These are phyloP conservation scores for Eristalis intricaria DNA, from an alignment of 2,888 invertebrate genomes.

Conservation along the genomic window DNA sequence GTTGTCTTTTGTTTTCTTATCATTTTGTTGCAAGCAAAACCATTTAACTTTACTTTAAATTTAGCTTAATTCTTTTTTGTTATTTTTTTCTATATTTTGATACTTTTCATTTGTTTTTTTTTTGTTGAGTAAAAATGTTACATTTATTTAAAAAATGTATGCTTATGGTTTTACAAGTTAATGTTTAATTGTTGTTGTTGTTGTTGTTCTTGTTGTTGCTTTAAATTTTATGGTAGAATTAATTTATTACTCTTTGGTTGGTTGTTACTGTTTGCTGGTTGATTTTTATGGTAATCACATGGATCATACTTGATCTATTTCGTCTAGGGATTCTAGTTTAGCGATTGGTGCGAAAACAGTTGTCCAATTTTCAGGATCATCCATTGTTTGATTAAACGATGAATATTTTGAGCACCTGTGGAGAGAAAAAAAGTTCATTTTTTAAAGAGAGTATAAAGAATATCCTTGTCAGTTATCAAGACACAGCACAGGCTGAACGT, in stretches of 20 bases:
- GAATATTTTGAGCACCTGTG: constrained; percentile 76
- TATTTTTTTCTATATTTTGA: constrained; percentile 33
- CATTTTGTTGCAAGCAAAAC: constrained; percentile 56
- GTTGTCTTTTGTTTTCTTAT: constrained; percentile 20
- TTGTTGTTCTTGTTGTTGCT: constrained; percentile 44
- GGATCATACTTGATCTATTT: constrained; percentile 82
- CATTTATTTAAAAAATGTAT: constrained; percentile 55
- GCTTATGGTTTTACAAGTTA: constrained; percentile 61
- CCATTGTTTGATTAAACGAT: constrained; percentile 77
- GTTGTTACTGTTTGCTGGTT: constrained; percentile 65
- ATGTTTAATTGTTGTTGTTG: constrained; percentile 49
- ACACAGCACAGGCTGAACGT: no score
- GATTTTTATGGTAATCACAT: constrained; percentile 73
- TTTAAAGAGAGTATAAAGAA: no score
- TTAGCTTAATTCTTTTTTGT: constrained; percentile 33
- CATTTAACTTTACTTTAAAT: constrained; percentile 53
- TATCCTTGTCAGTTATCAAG: no score
- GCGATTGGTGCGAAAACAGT: constrained; percentile 84
- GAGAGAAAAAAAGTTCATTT: neutral
- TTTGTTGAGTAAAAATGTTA: constrained; percentile 55
- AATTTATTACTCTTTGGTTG: constrained; percentile 40
- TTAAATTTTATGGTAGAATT: constrained; percentile 32
- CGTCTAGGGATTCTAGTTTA: constrained; percentile 85
- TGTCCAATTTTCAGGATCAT: constrained; percentile 76
- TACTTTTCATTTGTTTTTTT: constrained; percentile 40